Evolutionary conservation across 2,888 invertebrate genomes (phyloP), one percentile per base, ranked within the genome.

Genomic region (Yponomeuta evonymella): DNA sequence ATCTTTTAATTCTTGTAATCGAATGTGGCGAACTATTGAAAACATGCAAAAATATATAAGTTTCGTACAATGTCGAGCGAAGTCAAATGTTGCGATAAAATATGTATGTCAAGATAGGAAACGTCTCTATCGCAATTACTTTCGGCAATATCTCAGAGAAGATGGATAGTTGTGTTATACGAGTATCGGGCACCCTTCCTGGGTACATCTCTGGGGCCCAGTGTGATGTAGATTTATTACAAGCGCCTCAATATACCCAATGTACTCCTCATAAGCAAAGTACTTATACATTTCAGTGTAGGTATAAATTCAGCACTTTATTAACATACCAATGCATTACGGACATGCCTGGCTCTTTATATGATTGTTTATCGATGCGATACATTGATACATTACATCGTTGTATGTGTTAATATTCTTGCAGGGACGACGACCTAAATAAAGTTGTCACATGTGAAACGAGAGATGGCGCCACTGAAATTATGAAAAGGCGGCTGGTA

Each of bases 111-210:
- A 58, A 15, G 51, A 58, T 58, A 15, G 15, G 68, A 81, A 84
- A 79, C 75, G 80, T 80, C 76, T 76, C 77, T 74, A 76, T 76
- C 74, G 75, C 81, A 82, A 82, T 83, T 82, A 82, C 81, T 79
- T 73, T 72, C 79, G 76, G 73, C 78, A 79, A 76, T 80, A 81
- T 83, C 82, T 76, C 75, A 75, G 71, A 73, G 70, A 82, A 84
- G 84, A 85, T 81, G 70, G 71, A 71, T 72, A 36, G 66, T 48
- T 11, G 12, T 51, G 62, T 58, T 65, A 69, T 51, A 69, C 43
- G 8, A 43, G 8, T 43, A 43, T 67, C 12, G 67, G 11, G 11
- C 67, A 67, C n/a, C 67, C 67, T 36, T 67, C 43, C 23, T 48
- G n/a, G 67, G 48, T 43, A 48, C 36, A 67, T 48, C 67, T 67